Evolutionary conservation across 2,797 vertebrate genomes (phyloP), one percentile per base, ranked within the genome.

Genomic region (Chaenodraco wilsoni): DNA sequence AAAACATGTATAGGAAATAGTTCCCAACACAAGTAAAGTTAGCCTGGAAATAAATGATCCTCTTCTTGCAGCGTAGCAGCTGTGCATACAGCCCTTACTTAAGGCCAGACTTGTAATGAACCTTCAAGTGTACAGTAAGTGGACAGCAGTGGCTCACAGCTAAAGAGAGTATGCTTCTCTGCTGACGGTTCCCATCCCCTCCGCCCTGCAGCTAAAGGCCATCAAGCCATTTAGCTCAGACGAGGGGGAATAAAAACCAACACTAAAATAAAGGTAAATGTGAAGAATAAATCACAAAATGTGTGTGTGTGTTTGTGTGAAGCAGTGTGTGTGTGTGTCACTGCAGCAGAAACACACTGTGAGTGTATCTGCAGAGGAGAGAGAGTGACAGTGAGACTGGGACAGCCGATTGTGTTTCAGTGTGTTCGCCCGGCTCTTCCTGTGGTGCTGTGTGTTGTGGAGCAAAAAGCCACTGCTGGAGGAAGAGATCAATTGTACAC

Each of bases 401-500:
- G 81, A 81, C 85, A 87, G 87, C 89, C 72, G 88, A 93, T 91
- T 89, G 85, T 88, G 84, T 91, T 90, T 89, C 89, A 87, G 84
- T 85, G 84, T 86, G 82, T 91, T 88, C 52, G 52, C 79, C 64
- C 43, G 48, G 67, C 74, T 88, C 88, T 88, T 89, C 87, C 86
- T 89, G 89, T 92, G 90, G 88, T 74, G 84, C 78, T 72, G 71
- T 86, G 84, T 92, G 82, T 88, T 91, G 87, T 87, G 83, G 81
- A 89, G 91, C 90, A 90, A 94, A 96, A 95, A 94, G 95, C 93
- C 87, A 87, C 81, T 88, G 83, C 92, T 92, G 91, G 91, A 89
- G 90, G 91, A 91, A 86, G 89, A 89, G 93, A 96, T 96, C 96
- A 95, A 96, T 96, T 93, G 89, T 90, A 90, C 93, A 94, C 93